Conservation (phyloP, 1,140 invertebrate species). For the Drosophila lacertosa region DNA sequence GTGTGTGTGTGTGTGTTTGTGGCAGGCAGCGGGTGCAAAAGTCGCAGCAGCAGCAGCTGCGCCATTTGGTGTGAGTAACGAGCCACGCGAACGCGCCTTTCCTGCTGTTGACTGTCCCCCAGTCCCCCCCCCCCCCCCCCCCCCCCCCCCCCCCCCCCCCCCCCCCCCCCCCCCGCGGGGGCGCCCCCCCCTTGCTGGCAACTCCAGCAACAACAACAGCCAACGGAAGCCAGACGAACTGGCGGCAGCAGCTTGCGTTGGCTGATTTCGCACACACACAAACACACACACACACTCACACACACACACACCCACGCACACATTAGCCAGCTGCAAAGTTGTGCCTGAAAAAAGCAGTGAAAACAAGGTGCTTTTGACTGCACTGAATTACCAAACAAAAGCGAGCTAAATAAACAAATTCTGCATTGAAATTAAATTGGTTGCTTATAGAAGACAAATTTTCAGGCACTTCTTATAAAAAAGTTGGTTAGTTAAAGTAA, state of each 20-base stretch:
- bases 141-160: neutral
- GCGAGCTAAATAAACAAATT: no score
- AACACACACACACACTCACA: constrained; percentile 8
- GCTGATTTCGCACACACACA: constrained; percentile 69
- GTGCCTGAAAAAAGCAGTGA: constrained; percentile 21
- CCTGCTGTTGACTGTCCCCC: constrained; percentile 36
- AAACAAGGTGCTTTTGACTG: neutral
- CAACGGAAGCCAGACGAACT: constrained; percentile 76
- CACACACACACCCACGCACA: constrained; percentile 18
- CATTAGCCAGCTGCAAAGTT: constrained; percentile 6
- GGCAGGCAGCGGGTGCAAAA: neutral
- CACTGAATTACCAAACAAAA: neutral
- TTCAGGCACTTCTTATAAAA: no score
- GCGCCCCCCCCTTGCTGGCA: constrained; percentile 78
- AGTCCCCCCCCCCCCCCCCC: neutral
- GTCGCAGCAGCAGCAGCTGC: constrained; percentile 66
- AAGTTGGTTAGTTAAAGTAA: no score
- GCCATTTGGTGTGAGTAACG: constrained; percentile 77
- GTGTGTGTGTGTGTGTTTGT: neutral
- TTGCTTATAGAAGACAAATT: no score
- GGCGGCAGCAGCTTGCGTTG: constrained; percentile 71
- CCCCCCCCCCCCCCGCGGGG: neutral
- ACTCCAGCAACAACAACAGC: constrained; percentile 56
- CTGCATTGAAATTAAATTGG: no score
- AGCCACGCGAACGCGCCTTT: constrained; percentile 77